These are phyloP conservation scores for Rapana venosa DNA, from an alignment of 2,888 invertebrate species.

Conservation along the genomic window DNA sequence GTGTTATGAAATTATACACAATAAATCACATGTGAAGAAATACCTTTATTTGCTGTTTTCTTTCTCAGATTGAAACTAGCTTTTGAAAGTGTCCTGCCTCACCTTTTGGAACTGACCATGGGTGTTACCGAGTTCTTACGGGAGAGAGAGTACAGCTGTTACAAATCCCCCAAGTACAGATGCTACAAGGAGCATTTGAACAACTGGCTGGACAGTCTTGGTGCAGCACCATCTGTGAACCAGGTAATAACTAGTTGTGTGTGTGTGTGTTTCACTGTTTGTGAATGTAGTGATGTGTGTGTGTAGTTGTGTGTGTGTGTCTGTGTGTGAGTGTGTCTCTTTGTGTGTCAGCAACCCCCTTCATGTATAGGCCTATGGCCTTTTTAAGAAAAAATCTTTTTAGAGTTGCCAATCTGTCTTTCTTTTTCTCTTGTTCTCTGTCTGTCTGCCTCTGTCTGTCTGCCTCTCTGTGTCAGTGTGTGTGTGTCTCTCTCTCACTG, in stretches of 20 bases:
- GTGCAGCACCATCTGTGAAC: slow-evolving; percentile 61
- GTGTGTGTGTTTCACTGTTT: not conserved
- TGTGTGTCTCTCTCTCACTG: too few species aligned
- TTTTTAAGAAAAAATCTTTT: not conserved
- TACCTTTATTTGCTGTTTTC: not conserved
- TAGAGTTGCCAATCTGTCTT: not conserved
- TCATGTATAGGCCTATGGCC: not conserved
- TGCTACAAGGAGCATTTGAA: slow-evolving; percentile 50
- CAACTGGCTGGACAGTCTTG: slow-evolving; percentile 59
- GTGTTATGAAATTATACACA: too few species aligned
- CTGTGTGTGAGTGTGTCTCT: not conserved
- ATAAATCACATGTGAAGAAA: too few species aligned
- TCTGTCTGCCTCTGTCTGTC: too few species aligned
- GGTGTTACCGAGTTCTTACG: slow-evolving; percentile 56
- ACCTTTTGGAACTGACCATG: slow-evolving; percentile 29
- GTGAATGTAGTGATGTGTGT: not conserved
- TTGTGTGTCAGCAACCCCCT: not conserved
- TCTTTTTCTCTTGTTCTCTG: not conserved
- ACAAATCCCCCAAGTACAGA: slow-evolving; percentile 38
- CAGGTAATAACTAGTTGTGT: slow-evolving; percentile 54
- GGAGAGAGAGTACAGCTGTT: slow-evolving; percentile 56
- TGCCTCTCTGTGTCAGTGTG: too few species aligned
- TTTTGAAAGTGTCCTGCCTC: not conserved
- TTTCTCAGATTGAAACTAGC: not conserved
- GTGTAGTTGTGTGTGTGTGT: not conserved